Evolutionary conservation across 2,888 invertebrate genomes (phyloP), one percentile per base, ranked within the genome.

Genomic region (Amblyjoppa proteus): DNA sequence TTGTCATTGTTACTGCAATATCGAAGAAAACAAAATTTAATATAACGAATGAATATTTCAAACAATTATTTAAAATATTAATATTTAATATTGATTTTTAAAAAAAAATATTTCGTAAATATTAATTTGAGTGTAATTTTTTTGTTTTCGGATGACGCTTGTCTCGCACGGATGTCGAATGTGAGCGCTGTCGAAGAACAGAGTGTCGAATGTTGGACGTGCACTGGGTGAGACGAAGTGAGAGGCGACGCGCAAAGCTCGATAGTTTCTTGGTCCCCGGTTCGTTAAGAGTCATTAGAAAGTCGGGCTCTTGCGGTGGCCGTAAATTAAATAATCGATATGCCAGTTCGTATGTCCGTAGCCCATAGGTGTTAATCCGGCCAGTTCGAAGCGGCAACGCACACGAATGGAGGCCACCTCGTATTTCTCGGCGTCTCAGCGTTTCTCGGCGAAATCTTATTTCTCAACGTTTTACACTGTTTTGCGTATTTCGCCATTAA

Each of bases 251-350:
- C 16, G 61, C 34, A 64, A 64, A 64, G 25, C 68, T 53, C 77
- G 77, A 41, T 34, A 45, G 68, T 77, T 45, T 77, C 51, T 77
- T 45, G 16, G 84, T 84, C 71, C 45, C 45, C 58, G 77, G 73
- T 73, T 81, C 84, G 77, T 84, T 84, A 77, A 77, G 76, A 75
- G 68, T 84, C 84, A 81, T 84, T 84, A 84, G 84, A 84, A 84
- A 84, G 81, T 84, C 81, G 31, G 20, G 73, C 58, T 77, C 76
- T 71, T 66, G 56, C 56, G 81, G 64, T n/a, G 56, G 13, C 58
- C 66, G 73, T 58, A 81, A 81, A 84, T 80, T 76, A 80, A 84
- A 84, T 80, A 80, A 84, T 84, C 80, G 80, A 76, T 80, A 71
- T 38, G 66, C 49, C 13, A 68, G 61, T 64, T n/a, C 16, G 31